These are phyloP conservation scores for Sarcophaga subvicina DNA, from an alignment of 2,888 invertebrate species.

Conservation along the genomic window DNA sequence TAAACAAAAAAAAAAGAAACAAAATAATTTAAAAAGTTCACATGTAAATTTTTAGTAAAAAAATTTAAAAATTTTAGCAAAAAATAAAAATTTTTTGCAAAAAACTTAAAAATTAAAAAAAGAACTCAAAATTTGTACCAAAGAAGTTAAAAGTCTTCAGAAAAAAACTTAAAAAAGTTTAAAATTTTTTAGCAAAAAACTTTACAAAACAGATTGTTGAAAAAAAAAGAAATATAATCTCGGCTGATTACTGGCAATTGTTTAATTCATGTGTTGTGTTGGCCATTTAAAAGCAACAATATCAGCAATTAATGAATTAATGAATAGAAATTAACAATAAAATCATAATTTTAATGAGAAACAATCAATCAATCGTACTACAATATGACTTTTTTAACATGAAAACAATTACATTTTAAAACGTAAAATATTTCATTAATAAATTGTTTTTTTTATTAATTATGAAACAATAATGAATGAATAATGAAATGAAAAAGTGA, in stretches of 20 bases:
- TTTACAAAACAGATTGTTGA: no score
- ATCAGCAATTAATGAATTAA: not conserved
- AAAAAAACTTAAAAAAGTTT: not conserved
- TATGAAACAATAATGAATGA: no score
- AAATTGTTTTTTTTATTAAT: no score
- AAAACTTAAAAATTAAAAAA: no score
- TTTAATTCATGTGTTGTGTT: not conserved
- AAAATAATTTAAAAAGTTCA: not conserved
- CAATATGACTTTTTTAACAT: not conserved
- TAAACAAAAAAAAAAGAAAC: constrained; percentile 17
- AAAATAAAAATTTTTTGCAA: no score
- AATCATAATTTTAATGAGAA: constrained; percentile 7
- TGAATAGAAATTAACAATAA: not conserved
- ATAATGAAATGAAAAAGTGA: no score
- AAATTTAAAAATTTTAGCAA: no score
- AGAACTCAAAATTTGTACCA: no score
- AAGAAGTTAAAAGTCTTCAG: no score
- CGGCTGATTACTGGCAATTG: not conserved
- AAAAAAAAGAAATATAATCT: not conserved
- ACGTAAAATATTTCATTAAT: no score
- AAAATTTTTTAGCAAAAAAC: not conserved
- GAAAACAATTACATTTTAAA: no score
- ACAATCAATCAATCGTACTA: not conserved
- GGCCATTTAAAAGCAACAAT: no score
- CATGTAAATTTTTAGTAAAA: not conserved